Conservation (phyloP, 1,140 invertebrate species). For the Camponotus floridanus region DNA sequence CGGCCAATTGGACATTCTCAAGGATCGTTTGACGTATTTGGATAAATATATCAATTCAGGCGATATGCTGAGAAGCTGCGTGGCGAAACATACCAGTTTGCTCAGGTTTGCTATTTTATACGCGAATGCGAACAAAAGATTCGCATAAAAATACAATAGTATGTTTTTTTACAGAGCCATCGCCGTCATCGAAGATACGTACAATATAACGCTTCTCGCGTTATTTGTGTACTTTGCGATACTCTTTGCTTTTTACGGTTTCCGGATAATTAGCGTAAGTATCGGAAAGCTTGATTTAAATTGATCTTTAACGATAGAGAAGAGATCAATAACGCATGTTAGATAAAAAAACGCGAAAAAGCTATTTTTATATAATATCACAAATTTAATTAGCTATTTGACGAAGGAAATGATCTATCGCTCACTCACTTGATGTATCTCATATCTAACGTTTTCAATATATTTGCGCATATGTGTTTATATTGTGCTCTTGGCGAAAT, state of each 20-base stretch:
- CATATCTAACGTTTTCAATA: neutral
- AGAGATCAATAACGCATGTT: neutral
- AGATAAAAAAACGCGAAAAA: neutral
- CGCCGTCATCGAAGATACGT: conserved; percentile 38
- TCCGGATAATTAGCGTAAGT: conserved; percentile 31
- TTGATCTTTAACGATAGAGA: too few relatives aligned
- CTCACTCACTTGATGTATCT: conserved; percentile 5
- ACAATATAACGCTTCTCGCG: conserved; percentile 24
- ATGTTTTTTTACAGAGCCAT: conserved; percentile 6
- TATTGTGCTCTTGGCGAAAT: conserved; percentile 47
- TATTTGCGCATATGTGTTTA: conserved; percentile 33
- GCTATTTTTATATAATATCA: neutral
- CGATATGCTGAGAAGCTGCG: neutral
- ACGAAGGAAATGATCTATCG: conserved; percentile 21
- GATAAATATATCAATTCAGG: neutral
- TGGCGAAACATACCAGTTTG: neutral
- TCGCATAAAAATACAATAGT: too few relatives aligned
- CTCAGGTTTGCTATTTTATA: neutral
- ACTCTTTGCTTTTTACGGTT: conserved; percentile 11
- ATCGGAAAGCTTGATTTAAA: neutral
- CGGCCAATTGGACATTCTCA: conserved; percentile 37
- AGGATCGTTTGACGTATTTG: neutral
- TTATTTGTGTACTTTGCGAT: conserved; percentile 46
- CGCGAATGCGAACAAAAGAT: too few relatives aligned
- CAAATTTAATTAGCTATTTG: neutral